Conservation (phyloP, 2,113 vertebrate species). For the Solenodon paradoxus region DNA sequence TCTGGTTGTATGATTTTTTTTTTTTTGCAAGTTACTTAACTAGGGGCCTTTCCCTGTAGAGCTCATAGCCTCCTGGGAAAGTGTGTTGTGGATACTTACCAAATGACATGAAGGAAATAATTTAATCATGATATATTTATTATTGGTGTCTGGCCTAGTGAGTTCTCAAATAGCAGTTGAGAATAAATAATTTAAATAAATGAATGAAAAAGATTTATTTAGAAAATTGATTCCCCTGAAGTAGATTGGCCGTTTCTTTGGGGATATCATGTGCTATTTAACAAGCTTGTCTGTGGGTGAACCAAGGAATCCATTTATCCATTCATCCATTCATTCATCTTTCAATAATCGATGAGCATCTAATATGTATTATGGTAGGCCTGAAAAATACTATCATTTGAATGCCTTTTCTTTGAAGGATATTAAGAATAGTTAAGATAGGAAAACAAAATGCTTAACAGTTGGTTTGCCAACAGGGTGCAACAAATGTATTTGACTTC, state of each 20-base stretch:
- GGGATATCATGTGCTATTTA: background rate
- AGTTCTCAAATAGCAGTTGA: background rate
- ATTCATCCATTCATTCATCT: background rate
- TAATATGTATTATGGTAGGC: background rate
- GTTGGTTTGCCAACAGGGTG: background rate
- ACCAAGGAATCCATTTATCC: background rate
- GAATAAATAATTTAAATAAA: background rate
- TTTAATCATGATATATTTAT: background rate
- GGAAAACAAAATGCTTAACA: background rate
- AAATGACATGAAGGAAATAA: background rate
- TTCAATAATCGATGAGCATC: background rate
- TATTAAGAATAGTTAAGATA: slow-evolving; percentile 21
- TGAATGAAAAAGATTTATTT: background rate
- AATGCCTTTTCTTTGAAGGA: background rate
- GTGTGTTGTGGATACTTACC: background rate
- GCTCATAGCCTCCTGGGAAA: background rate
- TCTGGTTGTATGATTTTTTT: background rate
- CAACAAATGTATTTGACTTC: background rate
- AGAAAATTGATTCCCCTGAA: background rate
- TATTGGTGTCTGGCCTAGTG: background rate
- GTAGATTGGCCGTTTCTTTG: background rate
- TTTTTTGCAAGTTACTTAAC: background rate
- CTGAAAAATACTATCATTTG: background rate
- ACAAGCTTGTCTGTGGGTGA: background rate
- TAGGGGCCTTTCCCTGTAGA: background rate